Evolutionary conservation across 2,888 invertebrate species (phyloP).

Genomic region (Balanococcus diminutus): DNA sequence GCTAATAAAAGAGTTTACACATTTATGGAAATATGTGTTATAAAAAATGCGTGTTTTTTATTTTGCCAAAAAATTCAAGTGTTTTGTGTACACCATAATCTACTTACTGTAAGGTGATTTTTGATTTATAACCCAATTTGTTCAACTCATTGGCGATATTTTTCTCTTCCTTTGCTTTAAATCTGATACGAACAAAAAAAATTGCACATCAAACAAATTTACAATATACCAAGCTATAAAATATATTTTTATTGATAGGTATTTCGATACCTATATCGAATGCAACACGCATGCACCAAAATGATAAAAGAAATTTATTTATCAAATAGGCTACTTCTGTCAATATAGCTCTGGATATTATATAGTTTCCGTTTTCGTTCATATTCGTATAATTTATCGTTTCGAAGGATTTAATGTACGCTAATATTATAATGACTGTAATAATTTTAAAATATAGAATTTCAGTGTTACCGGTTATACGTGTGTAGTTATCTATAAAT

Average conservation of each 20-base stretch:
- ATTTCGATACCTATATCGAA: neutral
- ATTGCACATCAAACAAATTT: too few relatives aligned
- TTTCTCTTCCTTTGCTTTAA: too few relatives aligned
- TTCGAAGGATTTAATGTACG: neutral
- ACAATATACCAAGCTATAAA: too few relatives aligned
- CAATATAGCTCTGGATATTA: neutral
- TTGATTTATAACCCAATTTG: too few relatives aligned
- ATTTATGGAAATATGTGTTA: neutral
- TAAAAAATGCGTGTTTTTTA: too few relatives aligned
- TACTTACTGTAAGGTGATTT: too few relatives aligned
- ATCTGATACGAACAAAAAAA: too few relatives aligned
- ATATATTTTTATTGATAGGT: neutral
- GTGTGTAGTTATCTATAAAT: constrained; percentile 5
- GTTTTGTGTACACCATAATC: too few relatives aligned
- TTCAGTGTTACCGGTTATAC: neutral
- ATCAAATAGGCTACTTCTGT: neutral
- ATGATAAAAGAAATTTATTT: neutral
- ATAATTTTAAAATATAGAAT: constrained; percentile 18
- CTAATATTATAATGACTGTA: constrained; percentile 21
- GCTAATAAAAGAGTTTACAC: neutral
- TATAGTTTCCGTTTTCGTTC: neutral
- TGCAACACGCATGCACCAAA: neutral
- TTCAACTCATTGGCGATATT: too few relatives aligned
- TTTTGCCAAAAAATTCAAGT: too few relatives aligned
- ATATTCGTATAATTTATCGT: constrained; percentile 3